phyloP scores from a whole-genome alignment of 2,888 invertebrate genomes.

The Tuberolachnus salignus region DNA sequence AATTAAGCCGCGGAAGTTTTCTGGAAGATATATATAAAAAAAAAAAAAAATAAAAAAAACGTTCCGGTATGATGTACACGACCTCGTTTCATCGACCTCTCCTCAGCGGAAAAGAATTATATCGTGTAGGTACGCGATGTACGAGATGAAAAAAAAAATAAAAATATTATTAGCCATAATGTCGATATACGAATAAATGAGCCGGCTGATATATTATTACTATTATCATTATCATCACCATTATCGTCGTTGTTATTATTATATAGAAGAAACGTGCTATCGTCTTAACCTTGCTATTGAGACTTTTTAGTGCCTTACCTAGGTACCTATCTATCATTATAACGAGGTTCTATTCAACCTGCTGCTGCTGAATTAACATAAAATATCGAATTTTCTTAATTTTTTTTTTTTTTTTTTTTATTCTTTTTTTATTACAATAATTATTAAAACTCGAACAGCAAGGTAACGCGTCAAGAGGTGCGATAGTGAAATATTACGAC shows the following conservation, averaged over 20 bases:
- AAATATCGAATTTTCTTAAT: slow-evolving; percentile 7
- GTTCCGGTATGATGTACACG: slow-evolving; percentile 44
- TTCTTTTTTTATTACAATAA: not conserved
- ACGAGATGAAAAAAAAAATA: not conserved
- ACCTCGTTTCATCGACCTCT: slow-evolving; percentile 39
- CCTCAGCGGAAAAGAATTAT: not conserved
- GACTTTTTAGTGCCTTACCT: not conserved
- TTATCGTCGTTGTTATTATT: slow-evolving; percentile 5
- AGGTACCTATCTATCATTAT: not conserved
- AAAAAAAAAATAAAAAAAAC: too few species aligned
- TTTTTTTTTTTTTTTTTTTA: too few species aligned
- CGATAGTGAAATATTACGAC: too few species aligned
- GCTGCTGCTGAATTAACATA: not conserved
- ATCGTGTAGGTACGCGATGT: too few species aligned
- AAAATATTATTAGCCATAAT: not conserved
- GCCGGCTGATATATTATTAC: not conserved
- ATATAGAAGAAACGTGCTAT: not conserved
- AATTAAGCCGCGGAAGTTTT: slow-evolving; percentile 30
- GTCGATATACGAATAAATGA: slow-evolving; percentile 18
- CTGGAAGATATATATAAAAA: slow-evolving; percentile 15
- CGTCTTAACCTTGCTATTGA: slow-evolving; percentile 25
- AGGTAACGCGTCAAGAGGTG: not conserved
- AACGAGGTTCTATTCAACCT: not conserved
- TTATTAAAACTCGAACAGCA: not conserved
- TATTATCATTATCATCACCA: not conserved